Conservation (phyloP, 2,888 invertebrate species). For the Andrena haemorrhoa region DNA sequence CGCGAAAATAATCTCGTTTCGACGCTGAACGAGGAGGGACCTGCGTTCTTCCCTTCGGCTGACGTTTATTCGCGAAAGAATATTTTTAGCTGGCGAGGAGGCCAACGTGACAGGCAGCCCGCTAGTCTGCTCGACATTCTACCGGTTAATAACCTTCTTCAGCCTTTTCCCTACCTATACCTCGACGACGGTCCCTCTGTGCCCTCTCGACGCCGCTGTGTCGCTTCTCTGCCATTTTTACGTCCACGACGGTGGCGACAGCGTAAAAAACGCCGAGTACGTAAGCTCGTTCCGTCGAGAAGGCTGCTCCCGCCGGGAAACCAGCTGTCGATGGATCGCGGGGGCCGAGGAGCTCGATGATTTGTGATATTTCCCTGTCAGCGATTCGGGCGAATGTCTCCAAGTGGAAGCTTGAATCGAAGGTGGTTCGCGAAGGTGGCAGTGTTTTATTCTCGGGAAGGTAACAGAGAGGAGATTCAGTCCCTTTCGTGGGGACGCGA, state of each 20-base stretch:
- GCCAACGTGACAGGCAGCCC: conserved; percentile 30
- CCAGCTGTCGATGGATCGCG: conserved; percentile 32
- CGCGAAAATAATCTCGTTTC: conserved; percentile 62
- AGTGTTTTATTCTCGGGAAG: neutral
- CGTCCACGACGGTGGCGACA: neutral
- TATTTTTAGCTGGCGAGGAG: conserved; percentile 67
- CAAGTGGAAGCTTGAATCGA: conserved; percentile 1
- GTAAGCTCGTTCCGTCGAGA: neutral
- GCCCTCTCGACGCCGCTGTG: neutral
- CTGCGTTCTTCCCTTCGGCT: conserved; percentile 22
- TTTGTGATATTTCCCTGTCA: conserved; percentile 5
- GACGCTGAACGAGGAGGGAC: conserved; percentile 37
- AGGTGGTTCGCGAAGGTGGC: neutral
- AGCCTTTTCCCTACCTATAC: conserved; percentile 1
- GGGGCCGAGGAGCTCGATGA: conserved; percentile 1
- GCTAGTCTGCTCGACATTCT: conserved; percentile 57
- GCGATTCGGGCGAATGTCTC: neutral
- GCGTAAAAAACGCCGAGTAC: conserved; percentile 17
- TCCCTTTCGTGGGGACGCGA: too few relatives aligned
- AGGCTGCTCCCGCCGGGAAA: conserved; percentile 18
- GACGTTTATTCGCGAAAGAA: conserved; percentile 65
- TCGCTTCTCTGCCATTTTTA: conserved; percentile 9
- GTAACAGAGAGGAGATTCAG: neutral
- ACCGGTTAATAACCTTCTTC: conserved; percentile 67
- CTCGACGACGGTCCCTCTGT: conserved; percentile 7